A percentile compares a stretch with the other conserved stretches of the same genome.
phyloP scores from a whole-genome alignment of 1,140 invertebrate genomes.

The Drosophila repleta region DNA sequence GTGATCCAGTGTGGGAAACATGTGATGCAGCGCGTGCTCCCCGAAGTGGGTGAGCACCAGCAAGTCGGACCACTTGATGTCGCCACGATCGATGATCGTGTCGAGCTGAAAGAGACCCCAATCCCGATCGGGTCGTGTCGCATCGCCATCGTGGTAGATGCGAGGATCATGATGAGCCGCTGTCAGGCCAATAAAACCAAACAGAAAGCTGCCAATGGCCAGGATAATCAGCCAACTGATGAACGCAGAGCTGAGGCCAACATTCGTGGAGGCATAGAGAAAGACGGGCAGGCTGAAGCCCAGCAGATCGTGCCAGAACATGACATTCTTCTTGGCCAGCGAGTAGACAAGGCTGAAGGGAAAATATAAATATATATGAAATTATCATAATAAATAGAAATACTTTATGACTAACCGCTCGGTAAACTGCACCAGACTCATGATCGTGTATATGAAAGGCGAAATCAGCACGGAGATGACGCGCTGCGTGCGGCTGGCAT shows the following conservation, averaged over 20 bases:
- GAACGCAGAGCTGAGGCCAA: slow-evolving; percentile 61
- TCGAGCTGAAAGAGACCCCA: slow-evolving; percentile 93
- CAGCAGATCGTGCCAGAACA: slow-evolving; percentile 83
- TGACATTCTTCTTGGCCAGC: slow-evolving; percentile 41
- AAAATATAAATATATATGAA: neutral
- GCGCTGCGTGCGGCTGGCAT: slow-evolving; percentile 66
- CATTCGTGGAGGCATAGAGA: slow-evolving; percentile 84
- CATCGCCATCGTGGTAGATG: slow-evolving; percentile 92
- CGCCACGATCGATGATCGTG: slow-evolving; percentile 88
- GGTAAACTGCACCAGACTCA: slow-evolving; percentile 83
- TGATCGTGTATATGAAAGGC: slow-evolving; percentile 84
- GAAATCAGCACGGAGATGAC: slow-evolving; percentile 84
- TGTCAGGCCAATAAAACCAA: slow-evolving; percentile 88
- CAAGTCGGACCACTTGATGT: slow-evolving; percentile 88
- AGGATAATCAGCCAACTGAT: slow-evolving; percentile 87
- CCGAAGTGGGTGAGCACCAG: slow-evolving; percentile 90
- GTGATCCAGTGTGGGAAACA: slow-evolving; percentile 93
- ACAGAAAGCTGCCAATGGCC: slow-evolving; percentile 86
- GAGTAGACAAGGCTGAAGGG: slow-evolving; percentile 47
- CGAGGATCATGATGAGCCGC: slow-evolving; percentile 93
- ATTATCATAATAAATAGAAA: neutral
- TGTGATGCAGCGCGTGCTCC: slow-evolving; percentile 91
- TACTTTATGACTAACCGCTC: slow-evolving; percentile 83
- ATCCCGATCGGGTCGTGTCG: slow-evolving; percentile 86
- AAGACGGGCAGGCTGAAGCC: slow-evolving; percentile 85